Base-by-base conservation (phyloP, 2,888 invertebrate genomes). In the Ernsta delagoae region DNA sequence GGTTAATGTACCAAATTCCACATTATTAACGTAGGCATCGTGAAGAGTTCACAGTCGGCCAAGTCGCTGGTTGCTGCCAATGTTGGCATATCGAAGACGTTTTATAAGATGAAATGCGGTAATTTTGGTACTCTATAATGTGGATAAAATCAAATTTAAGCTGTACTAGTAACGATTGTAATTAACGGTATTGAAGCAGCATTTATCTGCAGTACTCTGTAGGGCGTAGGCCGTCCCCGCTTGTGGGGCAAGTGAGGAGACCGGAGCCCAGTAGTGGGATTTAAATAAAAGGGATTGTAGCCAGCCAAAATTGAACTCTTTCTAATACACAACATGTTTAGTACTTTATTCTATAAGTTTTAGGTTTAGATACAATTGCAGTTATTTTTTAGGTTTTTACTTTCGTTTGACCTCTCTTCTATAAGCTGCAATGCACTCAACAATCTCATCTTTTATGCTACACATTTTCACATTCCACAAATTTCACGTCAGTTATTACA, bases 1-100 rank as follows among this genome's bases (percentile, higher is more conserved):
- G 89, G 87, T 88, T 89, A 88, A 87, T 87, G 89, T 90, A 90
- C 91, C 87, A 85, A 90, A 92, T 91, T 89, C 89, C 86, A 85
- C 86, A 85, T 88, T 87, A 88, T 89, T 89, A 89, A 85, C 85
- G 81, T 83, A 81, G 82, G 81, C 84, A 83, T 82, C 82, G 81
- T 79, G 57, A 36, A 56, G 34, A 24, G 56, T 56, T 34, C 11
- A 53, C n/a, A 5, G 53, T 3, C 24, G 24, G 24, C 56, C 56
- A 4, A 54, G 9, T 31, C 31, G 54, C 54, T 11, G 31, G 31
- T 31, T 39, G 39, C 7, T 39, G 39, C 5, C 39, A 54, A 48
- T 48, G 48, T 48, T 48, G 48, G 48, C 48, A 48, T 48, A 48
- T 12, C 6, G 48, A 4, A 48, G 48, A 48, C 48, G 12, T 48